Base-by-base conservation (phyloP, 2,797 vertebrate species). In the Gymnoscopelus microlampas region DNA sequence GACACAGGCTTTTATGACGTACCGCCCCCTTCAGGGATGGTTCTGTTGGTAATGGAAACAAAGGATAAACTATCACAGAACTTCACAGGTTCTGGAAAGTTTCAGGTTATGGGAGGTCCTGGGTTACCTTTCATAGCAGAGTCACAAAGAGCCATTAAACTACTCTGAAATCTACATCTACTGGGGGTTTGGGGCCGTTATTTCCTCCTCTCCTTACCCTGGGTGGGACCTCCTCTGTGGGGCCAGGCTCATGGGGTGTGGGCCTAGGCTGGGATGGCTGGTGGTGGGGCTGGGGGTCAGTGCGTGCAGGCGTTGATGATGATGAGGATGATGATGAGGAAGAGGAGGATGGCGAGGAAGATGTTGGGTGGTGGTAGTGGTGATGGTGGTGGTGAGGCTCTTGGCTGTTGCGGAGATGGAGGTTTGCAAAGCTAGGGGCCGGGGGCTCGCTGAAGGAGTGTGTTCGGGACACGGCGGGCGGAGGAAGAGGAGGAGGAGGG, bases 391-490 rank as follows among this genome's bases (percentile, higher is more conserved):
- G 91, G 90, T 94, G 95, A 94, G 93, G 92, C 26, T 87, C 82
- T 90, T 79, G 81, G 83, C 70, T 80, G 86, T 77, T 81, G 92
- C 94, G 95, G 88, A 95, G 94, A 88, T 95, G 95, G 75, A 95
- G 95, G 80, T 95, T 95, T 93, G 95, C 93, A 94, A 96, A 96
- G 94, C 95, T 96, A 94, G 94, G 90, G 91, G 93, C 12, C 5
- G 73, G 95, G 89, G 94, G 95, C 91, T 97, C 95, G 86, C 91
- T 96, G 95, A 96, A 95, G 93, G 96, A 97, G 87, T 95, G 96
- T 71, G 95, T 95, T 90, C 92, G 94, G 76, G 89, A 95, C 90
- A 95, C 93, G 87, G 90, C 88, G 85, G 95, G 94, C 79, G 94
- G 83, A 2, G 82, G 11, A 51, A 6, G 71, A 14, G 6, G 76